phyloP scores from a whole-genome alignment of 2,797 vertebrate species.

The Macrochelys suwanniensis region DNA sequence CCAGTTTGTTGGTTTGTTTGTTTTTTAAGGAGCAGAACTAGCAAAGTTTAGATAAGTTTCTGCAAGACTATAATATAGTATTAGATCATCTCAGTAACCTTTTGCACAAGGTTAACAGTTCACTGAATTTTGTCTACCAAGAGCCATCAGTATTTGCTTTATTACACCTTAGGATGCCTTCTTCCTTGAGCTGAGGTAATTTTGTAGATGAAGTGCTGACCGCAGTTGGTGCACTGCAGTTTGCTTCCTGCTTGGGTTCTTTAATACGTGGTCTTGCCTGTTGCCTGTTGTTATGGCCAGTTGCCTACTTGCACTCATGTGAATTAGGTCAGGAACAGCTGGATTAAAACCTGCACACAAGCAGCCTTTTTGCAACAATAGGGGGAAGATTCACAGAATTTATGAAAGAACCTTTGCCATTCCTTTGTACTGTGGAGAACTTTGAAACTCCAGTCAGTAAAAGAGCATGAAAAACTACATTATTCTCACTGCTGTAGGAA shows the following conservation, averaged over 20 bases:
- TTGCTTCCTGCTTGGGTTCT: slow-evolving; percentile 21
- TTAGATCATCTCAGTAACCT: slow-evolving; percentile 56
- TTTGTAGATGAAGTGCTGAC: slow-evolving; percentile 56
- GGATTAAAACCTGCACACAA: neutral
- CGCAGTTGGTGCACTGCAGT: neutral
- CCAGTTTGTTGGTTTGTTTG: neutral
- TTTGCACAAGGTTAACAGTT: slow-evolving; percentile 48
- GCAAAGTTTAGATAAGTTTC: slow-evolving; percentile 53
- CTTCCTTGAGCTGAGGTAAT: slow-evolving; percentile 49
- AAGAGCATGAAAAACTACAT: slow-evolving; percentile 22
- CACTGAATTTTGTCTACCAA: slow-evolving; percentile 59
- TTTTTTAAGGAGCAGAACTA: slow-evolving; percentile 19
- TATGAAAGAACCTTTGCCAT: neutral
- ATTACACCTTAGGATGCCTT: slow-evolving; percentile 36
- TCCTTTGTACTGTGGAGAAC: neutral
- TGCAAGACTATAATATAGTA: neutral
- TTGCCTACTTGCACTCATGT: neutral
- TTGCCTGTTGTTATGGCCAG: slow-evolving; percentile 44
- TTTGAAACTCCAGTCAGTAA: slow-evolving; percentile 43
- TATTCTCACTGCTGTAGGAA: slow-evolving; percentile 57
- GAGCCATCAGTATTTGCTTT: slow-evolving; percentile 37
- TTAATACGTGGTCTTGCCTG: neutral
- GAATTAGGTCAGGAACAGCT: slow-evolving; percentile 28
- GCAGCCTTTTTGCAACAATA: slow-evolving; percentile 7
- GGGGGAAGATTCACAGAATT: neutral